Conservation (phyloP, 2,797 vertebrate genomes). For the Paedocypris micromegethes region DNA sequence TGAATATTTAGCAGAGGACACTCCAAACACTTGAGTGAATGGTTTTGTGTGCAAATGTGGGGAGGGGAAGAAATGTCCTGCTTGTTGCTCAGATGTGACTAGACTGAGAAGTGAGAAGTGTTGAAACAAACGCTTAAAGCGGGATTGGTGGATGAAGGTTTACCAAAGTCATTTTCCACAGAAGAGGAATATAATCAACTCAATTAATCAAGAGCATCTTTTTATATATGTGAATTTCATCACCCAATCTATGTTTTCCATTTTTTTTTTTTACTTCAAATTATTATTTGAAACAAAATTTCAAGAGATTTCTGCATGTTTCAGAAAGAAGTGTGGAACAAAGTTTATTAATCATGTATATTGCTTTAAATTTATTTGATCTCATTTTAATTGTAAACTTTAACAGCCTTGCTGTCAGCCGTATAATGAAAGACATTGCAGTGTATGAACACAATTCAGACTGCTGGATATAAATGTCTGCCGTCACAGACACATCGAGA, state of each 20-base stretch:
- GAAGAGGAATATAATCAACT: constrained; percentile 15
- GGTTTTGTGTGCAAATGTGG: constrained; percentile 9
- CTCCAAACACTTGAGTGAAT: background rate
- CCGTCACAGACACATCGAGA: constrained; percentile 23
- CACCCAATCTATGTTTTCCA: too few species aligned
- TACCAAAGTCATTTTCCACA: constrained; percentile 26
- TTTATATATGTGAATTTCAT: too few species aligned
- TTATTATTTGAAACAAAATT: too few species aligned
- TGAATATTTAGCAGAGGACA: background rate
- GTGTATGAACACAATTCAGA: constrained; percentile 26
- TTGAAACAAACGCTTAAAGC: constrained; percentile 33
- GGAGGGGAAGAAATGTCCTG: constrained; percentile 26
- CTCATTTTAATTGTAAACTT: background rate
- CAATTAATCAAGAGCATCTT: too few species aligned
- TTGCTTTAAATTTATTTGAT: too few species aligned
- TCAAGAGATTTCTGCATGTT: background rate
- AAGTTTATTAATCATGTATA: too few species aligned
- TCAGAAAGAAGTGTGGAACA: background rate
- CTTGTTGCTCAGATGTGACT: constrained; percentile 35
- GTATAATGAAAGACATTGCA: constrained; percentile 39
- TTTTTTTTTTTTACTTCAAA: too few species aligned
- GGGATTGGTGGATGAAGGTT: constrained; percentile 6
- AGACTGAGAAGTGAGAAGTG: constrained; percentile 32
- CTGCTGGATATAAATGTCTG: constrained; percentile 25
- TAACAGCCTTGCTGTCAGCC: constrained; percentile 12